These are phyloP conservation scores for Pithys albifrons DNA, from an alignment of 2,113 vertebrate species.

Conservation along the genomic window DNA sequence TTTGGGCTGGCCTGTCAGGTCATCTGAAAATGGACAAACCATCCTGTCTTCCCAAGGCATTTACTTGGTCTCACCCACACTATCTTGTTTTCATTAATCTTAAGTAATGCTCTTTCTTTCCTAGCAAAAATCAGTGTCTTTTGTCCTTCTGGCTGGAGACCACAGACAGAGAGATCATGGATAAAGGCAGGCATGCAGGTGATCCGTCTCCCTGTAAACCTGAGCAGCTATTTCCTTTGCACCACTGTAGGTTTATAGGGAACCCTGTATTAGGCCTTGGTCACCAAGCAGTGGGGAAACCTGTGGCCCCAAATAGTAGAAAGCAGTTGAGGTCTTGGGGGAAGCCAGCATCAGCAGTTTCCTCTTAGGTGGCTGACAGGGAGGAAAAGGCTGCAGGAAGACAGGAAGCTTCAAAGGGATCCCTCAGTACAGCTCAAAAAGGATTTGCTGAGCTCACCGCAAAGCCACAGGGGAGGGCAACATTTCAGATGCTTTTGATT, in stretches of 20 bases:
- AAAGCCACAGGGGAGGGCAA: constrained; percentile 27
- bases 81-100: neutral
- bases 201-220: neutral
- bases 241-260: neutral
- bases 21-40: neutral
- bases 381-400: constrained; percentile 16
- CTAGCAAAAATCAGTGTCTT: neutral
- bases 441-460: neutral
- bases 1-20: neutral
- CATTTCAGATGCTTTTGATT: constrained; percentile 35
- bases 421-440: neutral
- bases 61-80: neutral
- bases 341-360: neutral
- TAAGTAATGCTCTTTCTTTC: neutral
- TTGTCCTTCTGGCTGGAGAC: neutral
- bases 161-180: neutral
- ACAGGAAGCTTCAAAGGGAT: constrained; percentile 28
- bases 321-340: neutral
- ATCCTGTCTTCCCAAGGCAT: neutral
- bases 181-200: neutral
- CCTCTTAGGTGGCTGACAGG: neutral
- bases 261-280: neutral
- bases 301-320: neutral
- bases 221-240: neutral
- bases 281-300: neutral